These are phyloP conservation scores for Parasteatoda lunata DNA, from an alignment of 2,888 invertebrate species.

Conservation along the genomic window DNA sequence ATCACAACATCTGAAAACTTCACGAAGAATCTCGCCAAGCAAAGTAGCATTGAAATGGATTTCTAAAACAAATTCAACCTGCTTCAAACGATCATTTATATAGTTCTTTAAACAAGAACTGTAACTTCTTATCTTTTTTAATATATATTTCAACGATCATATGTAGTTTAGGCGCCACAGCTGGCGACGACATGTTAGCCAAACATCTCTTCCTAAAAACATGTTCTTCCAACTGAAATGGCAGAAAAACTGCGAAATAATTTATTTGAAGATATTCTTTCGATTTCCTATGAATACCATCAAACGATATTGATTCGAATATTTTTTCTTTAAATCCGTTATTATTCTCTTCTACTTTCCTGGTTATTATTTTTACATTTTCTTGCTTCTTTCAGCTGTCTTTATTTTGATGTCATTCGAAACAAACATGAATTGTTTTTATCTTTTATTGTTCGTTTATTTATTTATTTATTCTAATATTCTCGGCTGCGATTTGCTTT, in stretches of 20 bases:
- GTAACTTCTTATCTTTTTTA: no score
- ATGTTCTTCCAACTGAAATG: slow-evolving; percentile 11
- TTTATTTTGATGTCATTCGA: slow-evolving; percentile 57
- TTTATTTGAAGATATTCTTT: slow-evolving; percentile 54
- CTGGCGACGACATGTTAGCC: slow-evolving; percentile 46
- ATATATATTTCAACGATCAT: slow-evolving; percentile 6
- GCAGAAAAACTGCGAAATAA: slow-evolving; percentile 47
- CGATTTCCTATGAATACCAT: slow-evolving; percentile 49
- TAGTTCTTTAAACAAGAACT: no score
- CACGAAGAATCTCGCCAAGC: no score
- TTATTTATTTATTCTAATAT: neutral
- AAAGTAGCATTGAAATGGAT: no score
- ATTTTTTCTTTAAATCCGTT: slow-evolving; percentile 11
- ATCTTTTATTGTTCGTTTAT: neutral
- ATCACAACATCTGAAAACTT: no score
- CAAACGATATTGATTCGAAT: slow-evolving; percentile 31
- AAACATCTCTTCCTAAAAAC: slow-evolving; percentile 41
- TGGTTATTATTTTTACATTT: slow-evolving; percentile 45
- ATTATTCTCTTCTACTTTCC: slow-evolving; percentile 1
- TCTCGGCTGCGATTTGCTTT: slow-evolving; percentile 8
- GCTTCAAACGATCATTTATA: no score
- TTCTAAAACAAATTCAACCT: no score
- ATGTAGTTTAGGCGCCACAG: slow-evolving; percentile 38
- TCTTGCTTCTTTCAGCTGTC: slow-evolving; percentile 28
- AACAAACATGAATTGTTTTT: slow-evolving; percentile 42